Evolutionary conservation across 2,888 invertebrate species (phyloP).

Genomic region (Vanessa cardui): DNA sequence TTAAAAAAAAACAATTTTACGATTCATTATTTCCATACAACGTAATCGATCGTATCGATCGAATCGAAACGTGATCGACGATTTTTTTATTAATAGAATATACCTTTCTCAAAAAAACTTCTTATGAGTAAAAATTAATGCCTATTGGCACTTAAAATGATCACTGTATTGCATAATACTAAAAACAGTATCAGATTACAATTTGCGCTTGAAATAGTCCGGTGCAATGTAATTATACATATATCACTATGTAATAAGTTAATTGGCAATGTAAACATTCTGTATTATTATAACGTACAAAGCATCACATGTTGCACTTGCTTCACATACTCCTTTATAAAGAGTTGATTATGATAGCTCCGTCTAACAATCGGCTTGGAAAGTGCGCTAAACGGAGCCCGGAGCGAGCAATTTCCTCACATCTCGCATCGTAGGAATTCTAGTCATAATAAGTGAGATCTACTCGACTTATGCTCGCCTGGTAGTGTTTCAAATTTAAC

Average conservation of each 20-base stretch:
- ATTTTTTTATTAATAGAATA: too few species aligned
- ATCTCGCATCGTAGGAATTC: slow-evolving; percentile 40
- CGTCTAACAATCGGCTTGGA: slow-evolving; percentile 41
- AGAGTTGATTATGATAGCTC: slow-evolving; percentile 49
- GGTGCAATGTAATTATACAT: too few species aligned
- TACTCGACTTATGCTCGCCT: slow-evolving; percentile 24
- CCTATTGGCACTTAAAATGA: too few species aligned
- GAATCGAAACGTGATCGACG: too few species aligned
- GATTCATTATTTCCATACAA: too few species aligned
- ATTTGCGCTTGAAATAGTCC: too few species aligned
- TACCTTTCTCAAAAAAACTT: too few species aligned
- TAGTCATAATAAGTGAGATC: slow-evolving; percentile 36
- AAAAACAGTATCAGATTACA: too few species aligned
- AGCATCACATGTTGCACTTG: slow-evolving; percentile 16
- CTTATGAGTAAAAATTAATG: too few species aligned
- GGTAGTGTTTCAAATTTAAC: slow-evolving; percentile 21
- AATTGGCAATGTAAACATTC: background rate
- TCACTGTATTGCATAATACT: too few species aligned
- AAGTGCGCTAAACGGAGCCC: slow-evolving; percentile 51
- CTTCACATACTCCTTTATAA: slow-evolving; percentile 43
- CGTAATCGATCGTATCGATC: too few species aligned
- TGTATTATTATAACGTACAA: background rate
- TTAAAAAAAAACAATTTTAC: too few species aligned
- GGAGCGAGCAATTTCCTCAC: slow-evolving; percentile 51
- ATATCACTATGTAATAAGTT: background rate